Evolutionary conservation across 2,888 invertebrate genomes (phyloP).

Genomic region (Eilema griseolum): DNA sequence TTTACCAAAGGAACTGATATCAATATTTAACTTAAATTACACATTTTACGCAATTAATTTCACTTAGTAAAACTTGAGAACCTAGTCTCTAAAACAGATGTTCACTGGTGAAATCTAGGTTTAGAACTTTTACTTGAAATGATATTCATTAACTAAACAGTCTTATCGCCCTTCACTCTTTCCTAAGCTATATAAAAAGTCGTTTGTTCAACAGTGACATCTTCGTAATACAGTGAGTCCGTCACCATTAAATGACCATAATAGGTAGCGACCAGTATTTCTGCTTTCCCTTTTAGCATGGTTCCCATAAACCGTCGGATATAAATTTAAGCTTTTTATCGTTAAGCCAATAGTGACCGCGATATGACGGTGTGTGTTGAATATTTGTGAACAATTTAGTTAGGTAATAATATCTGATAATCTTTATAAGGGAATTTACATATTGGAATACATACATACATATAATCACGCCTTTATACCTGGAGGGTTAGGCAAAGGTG

Average conservation of each 20-base stretch:
- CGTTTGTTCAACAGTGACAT: not conserved
- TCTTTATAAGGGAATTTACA: conserved; percentile 35
- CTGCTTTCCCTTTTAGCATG: conserved; percentile 55
- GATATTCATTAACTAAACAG: too few species aligned
- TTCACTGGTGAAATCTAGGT: too few species aligned
- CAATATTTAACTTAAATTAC: too few species aligned
- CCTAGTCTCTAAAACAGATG: too few species aligned
- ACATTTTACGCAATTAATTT: too few species aligned
- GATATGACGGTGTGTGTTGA: conserved; percentile 25
- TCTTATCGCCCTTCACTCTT: not conserved
- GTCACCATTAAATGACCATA: conserved; percentile 21
- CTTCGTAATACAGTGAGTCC: not conserved
- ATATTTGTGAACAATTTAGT: conserved; percentile 40
- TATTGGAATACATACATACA: conserved; percentile 11
- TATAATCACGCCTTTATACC: too few species aligned
- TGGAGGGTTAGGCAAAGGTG: too few species aligned
- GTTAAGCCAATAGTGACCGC: conserved; percentile 27
- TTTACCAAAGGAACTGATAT: too few species aligned
- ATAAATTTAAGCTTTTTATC: conserved; percentile 46
- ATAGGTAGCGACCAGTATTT: conserved; percentile 10
- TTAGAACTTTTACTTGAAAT: too few species aligned
- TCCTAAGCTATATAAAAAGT: not conserved
- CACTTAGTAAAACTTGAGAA: too few species aligned
- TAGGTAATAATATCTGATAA: conserved; percentile 30
- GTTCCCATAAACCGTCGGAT: conserved; percentile 45